Evolutionary conservation across 1,140 invertebrate genomes (phyloP), one percentile per base, ranked within the genome.

Genomic region (Ips typographus): DNA sequence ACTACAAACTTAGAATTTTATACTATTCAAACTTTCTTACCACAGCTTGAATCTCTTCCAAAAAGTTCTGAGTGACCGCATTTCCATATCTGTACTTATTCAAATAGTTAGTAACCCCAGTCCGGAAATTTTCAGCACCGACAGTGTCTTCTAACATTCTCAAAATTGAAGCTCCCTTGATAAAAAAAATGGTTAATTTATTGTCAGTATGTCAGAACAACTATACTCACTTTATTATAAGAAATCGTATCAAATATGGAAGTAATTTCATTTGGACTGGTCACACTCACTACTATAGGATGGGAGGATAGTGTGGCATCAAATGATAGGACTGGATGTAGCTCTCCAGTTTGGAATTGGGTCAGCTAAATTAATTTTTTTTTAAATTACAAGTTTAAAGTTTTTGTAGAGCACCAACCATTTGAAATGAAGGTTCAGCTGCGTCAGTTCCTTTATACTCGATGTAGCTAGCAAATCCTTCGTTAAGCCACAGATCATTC

Each of bases 171-270:
- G 92, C 90, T 43, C 95, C 95, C 90, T 95, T 73, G 22, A 22
- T 65, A 75, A 76, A 72, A 42, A 3, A 36, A 60, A 56, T 56
- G 53, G 22, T 22, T 22, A 22, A 22, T 22, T 22, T 22, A 22
- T 22, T 22, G 22, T 22, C 22, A 22, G 49, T 4, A 94, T 76
- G n/a, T 86, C 81, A 0, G 22, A 55, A 36, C 53, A 40, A 22
- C 44, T 8, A 3, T 65, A 68, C 53, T 72, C 83, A 94, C 93
- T 85, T 98, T 98, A 61, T 88, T 89, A 77, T 98, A 98, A 1
- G 94, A 94, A 73, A 98, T 98, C 0, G 84, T 81, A 82, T 98
- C 95, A 80, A 98, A 98, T 64, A 96, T 91, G 67, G 93, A 91
- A 0, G 91, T 94, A 49, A 98, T 97, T 83, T 98, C 88, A 78